These are phyloP conservation scores for Myoxocephalus aenaeus DNA, from an alignment of 2,797 vertebrate species.

Conservation along the genomic window DNA sequence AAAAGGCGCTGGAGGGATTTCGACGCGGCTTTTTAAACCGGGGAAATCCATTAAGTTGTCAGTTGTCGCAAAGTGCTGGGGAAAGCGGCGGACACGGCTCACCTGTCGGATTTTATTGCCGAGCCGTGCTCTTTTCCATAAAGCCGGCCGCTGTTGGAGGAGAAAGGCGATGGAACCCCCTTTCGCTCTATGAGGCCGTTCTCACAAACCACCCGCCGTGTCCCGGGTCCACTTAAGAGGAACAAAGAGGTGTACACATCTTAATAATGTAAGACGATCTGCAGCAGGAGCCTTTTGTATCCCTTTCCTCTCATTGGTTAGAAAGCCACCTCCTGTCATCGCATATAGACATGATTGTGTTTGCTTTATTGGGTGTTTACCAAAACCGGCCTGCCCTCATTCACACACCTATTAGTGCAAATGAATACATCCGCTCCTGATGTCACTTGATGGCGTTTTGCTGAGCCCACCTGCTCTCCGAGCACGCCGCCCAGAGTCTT, in stretches of 20 bases:
- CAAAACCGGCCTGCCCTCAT: slow-evolving; percentile 1
- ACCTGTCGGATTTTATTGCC: slow-evolving; percentile 60
- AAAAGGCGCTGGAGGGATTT: slow-evolving; percentile 27
- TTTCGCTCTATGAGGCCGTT: slow-evolving; percentile 24
- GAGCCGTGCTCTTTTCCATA: slow-evolving; percentile 43
- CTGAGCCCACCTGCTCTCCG: slow-evolving; percentile 35
- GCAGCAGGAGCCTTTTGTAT: neutral
- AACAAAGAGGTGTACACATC: slow-evolving; percentile 31
- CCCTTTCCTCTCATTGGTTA: neutral
- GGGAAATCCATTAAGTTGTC: slow-evolving; percentile 76
- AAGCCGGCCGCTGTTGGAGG: slow-evolving; percentile 24
- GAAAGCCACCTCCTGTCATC: slow-evolving; percentile 20
- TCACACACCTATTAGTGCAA: neutral
- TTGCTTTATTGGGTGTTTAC: neutral
- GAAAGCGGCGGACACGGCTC: slow-evolving; percentile 1
- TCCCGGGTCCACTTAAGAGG: slow-evolving; percentile 34
- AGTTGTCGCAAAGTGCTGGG: slow-evolving; percentile 30
- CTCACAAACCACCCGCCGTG: slow-evolving; percentile 10
- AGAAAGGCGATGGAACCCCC: slow-evolving; percentile 14
- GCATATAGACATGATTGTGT: neutral
- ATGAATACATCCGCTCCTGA: neutral
- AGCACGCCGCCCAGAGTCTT: slow-evolving; percentile 27
- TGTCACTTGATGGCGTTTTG: slow-evolving; percentile 21
- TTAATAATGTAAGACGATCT: slow-evolving; percentile 53
- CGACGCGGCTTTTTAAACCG: slow-evolving; percentile 51